Base-by-base conservation (phyloP, 2,113 vertebrate genomes). In the Heterotis niloticus region DNA sequence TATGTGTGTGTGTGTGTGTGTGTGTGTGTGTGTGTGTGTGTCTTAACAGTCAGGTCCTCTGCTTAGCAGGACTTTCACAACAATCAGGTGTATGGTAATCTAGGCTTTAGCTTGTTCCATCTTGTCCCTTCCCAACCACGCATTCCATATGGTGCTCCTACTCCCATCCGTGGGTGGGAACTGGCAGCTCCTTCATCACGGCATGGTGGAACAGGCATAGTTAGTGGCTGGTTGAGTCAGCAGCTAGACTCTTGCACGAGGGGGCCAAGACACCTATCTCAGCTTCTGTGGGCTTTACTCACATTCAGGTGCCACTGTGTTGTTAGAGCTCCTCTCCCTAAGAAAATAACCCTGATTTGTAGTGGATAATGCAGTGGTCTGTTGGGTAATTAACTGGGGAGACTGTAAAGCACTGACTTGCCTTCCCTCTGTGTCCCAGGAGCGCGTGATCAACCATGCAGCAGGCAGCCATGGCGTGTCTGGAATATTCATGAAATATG, bases 401-500 rank as follows among this genome's bases (percentile, higher is more conserved):
- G n/a, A n/a, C n/a, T n/a, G 34, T 44, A 7, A 44, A 44, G 7
- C 69, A 77, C 4, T 17, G n/a, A 56, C 44, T 54, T 18, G 52
- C 4, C 79, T 20, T 9, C 1, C 11, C 72, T 0, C 74, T 77
- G 51, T 44, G 54, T 26, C 81, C 69, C 83, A 98, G 97, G 97
- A 99, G 79, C 92, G 97, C 51, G 91, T 92, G 52, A 98, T 99
- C 83, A 97, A 99, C 88, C 98, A 98, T 17, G 96, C 96, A 76
- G 94, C 94, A 34, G 98, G 98, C 86, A 99, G 98, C 87, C 98
- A 99, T 1, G 98, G 97, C 0, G 95, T 99, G 75, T 98, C 98
- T 0, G 97, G 98, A 83, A 98, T 99, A 90, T 99, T 99, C 83
- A 98, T 99, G 95, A 99, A 99, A 76, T 99, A 99, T 0, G 98